Evolutionary conservation across 2,113 vertebrate species (phyloP).

Genomic region (Microtus richardsoni): DNA sequence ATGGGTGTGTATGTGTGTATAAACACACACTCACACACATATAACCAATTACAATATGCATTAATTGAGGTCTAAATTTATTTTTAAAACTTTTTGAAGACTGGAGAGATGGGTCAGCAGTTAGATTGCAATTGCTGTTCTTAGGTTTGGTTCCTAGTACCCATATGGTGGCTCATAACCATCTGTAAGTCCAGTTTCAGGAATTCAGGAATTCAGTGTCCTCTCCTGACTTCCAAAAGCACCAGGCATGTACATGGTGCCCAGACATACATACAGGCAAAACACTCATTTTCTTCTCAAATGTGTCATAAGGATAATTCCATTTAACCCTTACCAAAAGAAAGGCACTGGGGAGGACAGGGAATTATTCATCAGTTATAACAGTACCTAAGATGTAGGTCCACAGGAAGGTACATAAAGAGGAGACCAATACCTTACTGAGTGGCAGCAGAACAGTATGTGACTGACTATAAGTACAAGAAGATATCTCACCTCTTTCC

Average conservation of each 20-base stretch:
- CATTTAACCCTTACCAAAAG: background rate
- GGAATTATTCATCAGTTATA: background rate
- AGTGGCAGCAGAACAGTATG: background rate
- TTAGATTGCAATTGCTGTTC: background rate
- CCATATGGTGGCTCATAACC: background rate
- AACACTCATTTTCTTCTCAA: background rate
- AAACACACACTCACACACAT: background rate
- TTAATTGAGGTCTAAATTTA: background rate
- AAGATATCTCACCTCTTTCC: background rate
- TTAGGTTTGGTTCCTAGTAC: background rate
- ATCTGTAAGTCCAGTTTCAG: background rate
- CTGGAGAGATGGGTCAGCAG: background rate
- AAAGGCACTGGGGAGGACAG: background rate
- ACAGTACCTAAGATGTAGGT: background rate
- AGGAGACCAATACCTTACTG: background rate
- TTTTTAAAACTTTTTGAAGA: background rate
- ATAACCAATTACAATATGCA: background rate
- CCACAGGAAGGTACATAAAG: background rate
- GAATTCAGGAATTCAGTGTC: background rate
- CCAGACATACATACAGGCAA: background rate
- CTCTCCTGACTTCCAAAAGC: background rate
- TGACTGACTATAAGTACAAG: background rate
- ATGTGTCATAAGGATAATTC: background rate
- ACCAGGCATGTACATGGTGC: background rate
- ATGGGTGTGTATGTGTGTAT: background rate